A percentile compares a stretch with the other conserved stretches of the same genome.
These are phyloP conservation scores for Onchidella celtica DNA, from an alignment of 2,888 invertebrate species.

Conservation along the genomic window DNA sequence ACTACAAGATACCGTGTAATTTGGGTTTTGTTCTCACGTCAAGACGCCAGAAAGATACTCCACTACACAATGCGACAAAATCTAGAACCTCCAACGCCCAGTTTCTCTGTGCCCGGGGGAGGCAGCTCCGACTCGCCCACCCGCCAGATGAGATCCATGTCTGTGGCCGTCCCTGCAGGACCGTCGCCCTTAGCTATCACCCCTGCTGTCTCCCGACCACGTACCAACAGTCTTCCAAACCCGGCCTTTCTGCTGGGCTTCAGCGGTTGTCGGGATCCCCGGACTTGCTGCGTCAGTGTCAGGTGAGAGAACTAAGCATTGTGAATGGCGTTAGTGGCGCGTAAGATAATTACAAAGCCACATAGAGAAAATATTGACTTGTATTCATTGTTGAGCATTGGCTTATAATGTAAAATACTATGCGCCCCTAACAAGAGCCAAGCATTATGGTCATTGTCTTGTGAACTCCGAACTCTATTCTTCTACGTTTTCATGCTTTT, in stretches of 20 bases:
- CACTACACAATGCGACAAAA: not conserved
- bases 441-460: too few species aligned
- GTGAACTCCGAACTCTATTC: too few species aligned
- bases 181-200: not conserved
- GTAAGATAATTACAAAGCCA: too few species aligned
- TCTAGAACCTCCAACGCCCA: not conserved
- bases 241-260: conserved; percentile 43
- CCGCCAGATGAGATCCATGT: conserved; percentile 38
- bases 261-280: conserved; percentile 38
- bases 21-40: too few species aligned
- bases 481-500: too few species aligned
- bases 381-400: too few species aligned
- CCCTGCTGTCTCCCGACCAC: not conserved
- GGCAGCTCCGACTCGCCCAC: conserved; percentile 28
- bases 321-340: too few species aligned
- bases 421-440: too few species aligned
- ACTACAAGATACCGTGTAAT: too few species aligned
- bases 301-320: conserved; percentile 13
- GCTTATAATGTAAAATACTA: too few species aligned
- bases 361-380: too few species aligned
- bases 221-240: conserved; percentile 44
- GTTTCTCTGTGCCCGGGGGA: not conserved
- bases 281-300: conserved; percentile 41
- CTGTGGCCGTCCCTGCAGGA: conserved; percentile 23
- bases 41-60: not conserved